These are phyloP conservation scores for Choristoneura rosaceana DNA, from an alignment of 2,888 invertebrate genomes.

Conservation along the genomic window DNA sequence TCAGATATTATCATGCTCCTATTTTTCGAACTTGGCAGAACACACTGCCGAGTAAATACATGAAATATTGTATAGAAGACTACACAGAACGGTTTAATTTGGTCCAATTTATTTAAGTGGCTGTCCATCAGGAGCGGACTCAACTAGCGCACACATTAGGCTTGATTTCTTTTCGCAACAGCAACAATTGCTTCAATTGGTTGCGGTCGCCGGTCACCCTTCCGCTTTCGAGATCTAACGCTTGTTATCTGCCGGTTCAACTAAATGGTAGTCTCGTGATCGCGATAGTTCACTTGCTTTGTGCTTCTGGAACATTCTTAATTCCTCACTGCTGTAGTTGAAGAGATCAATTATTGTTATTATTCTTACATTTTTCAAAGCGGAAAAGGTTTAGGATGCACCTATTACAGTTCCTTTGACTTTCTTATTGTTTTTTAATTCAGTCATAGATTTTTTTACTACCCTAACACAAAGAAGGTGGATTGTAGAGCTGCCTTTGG, in stretches of 20 bases:
- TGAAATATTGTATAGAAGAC: constrained; percentile 19
- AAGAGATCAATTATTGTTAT: no score
- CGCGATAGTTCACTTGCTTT: not conserved
- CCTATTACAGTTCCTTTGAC: no score
- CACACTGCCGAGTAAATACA: not conserved
- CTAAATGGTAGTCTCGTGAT: constrained; percentile 41
- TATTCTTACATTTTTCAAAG: not conserved
- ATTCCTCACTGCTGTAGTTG: not conserved
- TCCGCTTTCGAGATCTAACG: constrained; percentile 56
- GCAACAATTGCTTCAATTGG: constrained; percentile 70
- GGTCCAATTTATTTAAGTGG: constrained; percentile 49
- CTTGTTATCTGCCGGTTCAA: constrained; percentile 44
- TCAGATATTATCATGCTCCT: not conserved
- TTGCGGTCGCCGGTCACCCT: constrained; percentile 59
- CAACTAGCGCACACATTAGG: constrained; percentile 51
- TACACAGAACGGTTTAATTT: constrained; percentile 43
- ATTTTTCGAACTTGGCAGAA: not conserved
- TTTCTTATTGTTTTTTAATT: no score
- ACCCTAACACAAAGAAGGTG: no score
- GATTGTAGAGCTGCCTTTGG: no score
- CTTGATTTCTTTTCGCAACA: constrained; percentile 60
- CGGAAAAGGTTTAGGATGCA: no score
- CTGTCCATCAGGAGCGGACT: constrained; percentile 53
- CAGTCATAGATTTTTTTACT: no score
- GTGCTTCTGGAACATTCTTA: not conserved